Evolutionary conservation across 1,140 invertebrate genomes (phyloP).

Genomic region (Asbolus verrucosus): DNA sequence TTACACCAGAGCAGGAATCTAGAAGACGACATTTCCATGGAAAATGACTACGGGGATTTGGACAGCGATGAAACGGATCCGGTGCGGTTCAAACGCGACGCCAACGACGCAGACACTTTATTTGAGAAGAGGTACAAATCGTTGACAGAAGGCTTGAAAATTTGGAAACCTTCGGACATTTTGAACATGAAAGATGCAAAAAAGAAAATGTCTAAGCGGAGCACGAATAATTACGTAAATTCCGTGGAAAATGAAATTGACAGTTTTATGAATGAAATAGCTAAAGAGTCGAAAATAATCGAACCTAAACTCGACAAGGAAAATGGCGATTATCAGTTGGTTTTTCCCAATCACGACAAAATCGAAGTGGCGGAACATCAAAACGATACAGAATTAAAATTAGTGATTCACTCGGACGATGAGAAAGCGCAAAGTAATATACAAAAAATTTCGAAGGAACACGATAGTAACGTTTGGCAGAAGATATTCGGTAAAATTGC

Average conservation of each 20-base stretch:
- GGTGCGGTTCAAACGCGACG: neutral
- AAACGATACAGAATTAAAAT: conserved; percentile 30
- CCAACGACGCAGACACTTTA: neutral
- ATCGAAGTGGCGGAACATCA: conserved; percentile 37
- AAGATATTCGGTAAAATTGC: conserved; percentile 17
- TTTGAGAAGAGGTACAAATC: conserved; percentile 35
- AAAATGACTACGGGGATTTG: conserved; percentile 36
- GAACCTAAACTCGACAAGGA: conserved; percentile 29
- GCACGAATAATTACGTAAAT: conserved; percentile 21
- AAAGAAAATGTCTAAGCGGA: conserved; percentile 17
- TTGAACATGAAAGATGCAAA: conserved; percentile 31
- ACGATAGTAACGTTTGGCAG: neutral
- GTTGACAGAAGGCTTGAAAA: conserved; percentile 34
- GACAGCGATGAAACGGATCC: conserved; percentile 26
- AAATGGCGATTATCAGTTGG: conserved; percentile 30
- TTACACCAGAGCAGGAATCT: neutral
- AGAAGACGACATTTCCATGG: conserved; percentile 2
- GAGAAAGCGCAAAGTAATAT: conserved; percentile 20
- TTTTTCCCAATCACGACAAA: conserved; percentile 47
- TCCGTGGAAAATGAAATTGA: conserved; percentile 53
- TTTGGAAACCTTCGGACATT: conserved; percentile 52
- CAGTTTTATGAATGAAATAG: conserved; percentile 28
- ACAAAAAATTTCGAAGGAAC: conserved; percentile 34
- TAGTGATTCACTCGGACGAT: conserved; percentile 12
- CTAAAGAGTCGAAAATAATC: conserved; percentile 27